Base-by-base conservation (phyloP, 2,888 invertebrate species). In the Trilocha varians region DNA sequence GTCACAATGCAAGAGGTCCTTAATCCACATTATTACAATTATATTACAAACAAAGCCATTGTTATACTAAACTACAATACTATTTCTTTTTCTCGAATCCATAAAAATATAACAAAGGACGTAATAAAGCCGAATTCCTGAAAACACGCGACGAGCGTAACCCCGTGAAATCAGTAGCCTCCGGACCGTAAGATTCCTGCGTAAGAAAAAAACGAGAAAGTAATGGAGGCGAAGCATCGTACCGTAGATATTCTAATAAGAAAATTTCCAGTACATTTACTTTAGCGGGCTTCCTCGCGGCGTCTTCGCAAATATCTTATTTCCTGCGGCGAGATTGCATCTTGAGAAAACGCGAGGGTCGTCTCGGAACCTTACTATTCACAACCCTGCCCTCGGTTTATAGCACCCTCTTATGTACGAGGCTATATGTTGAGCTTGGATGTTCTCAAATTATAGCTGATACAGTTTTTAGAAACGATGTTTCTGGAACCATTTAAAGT, bases 231-330 rank as follows among this genome's bases (percentile, higher is more conserved):
- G 73, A 82, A 74, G 83, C 83, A 82, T 77, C 84, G 82, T 79
- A 80, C 70, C 85, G 83, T 82, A 74, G 83, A 83, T 82, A 85
- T 84, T 84, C 83, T 85, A 85, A 87, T 85, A 85, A 83, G 86
- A 86, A 86, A 85, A 86, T 85, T 85, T 86, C 85, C 85, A 87
- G 78, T 89, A 88, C 83, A 82, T 85, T 85, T 85, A 85, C 82
- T 79, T 76, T 75, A 77, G 75, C 78, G 77, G 78, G 78, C 77
- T 74, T 74, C 75, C 74, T 78, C 82, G 86, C 80, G 79, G 85
- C 87, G 86, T 85, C 87, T 86, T 78, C 72, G 86, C 85, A 86
- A 86, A 87, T 85, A 86, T 85, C 86, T 86, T 86, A 87, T 86
- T 87, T 86, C 87, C 86, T 86, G 83, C 68, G 78, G 78, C 79